phyloP scores from a whole-genome alignment of 1,140 invertebrate species.

The Pseudomyrmex pallidus region DNA sequence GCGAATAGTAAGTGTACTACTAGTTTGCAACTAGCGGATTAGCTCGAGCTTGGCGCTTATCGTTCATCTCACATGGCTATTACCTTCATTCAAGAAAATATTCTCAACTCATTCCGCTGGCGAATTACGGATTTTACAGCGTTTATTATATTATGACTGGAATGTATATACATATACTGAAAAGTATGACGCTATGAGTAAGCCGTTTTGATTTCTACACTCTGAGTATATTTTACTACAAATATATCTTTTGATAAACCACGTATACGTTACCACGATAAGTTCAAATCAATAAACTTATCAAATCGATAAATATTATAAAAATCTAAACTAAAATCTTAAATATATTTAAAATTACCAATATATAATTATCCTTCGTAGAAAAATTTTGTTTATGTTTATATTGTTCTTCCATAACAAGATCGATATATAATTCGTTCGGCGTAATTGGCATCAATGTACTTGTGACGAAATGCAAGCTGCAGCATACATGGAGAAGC shows the following conservation, averaged over 20 bases:
- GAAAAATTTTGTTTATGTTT: background rate
- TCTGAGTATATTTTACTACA: background rate
- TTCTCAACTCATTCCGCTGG: slow-evolving; percentile 12
- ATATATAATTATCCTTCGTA: background rate
- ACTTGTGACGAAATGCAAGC: slow-evolving; percentile 21
- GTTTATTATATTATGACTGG: background rate
- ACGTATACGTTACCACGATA: too few species aligned
- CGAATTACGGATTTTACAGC: background rate
- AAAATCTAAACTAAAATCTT: background rate
- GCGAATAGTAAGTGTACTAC: slow-evolving; percentile 68
- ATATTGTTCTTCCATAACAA: slow-evolving; percentile 3
- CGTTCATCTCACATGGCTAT: slow-evolving; percentile 44
- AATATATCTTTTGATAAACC: background rate
- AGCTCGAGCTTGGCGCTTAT: slow-evolving; percentile 47
- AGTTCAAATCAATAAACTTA: background rate
- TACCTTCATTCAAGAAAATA: slow-evolving; percentile 40
- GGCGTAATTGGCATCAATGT: slow-evolving; percentile 41
- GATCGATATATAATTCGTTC: slow-evolving; percentile 44
- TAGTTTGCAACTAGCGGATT: slow-evolving; percentile 70
- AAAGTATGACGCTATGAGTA: background rate
- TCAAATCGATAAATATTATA: background rate
- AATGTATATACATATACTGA: background rate
- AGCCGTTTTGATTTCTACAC: background rate
- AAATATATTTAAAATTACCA: background rate
- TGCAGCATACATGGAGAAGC: slow-evolving; percentile 6